Conservation (phyloP, 2,113 vertebrate genomes). For the Ailuropoda melanoleuca region DNA sequence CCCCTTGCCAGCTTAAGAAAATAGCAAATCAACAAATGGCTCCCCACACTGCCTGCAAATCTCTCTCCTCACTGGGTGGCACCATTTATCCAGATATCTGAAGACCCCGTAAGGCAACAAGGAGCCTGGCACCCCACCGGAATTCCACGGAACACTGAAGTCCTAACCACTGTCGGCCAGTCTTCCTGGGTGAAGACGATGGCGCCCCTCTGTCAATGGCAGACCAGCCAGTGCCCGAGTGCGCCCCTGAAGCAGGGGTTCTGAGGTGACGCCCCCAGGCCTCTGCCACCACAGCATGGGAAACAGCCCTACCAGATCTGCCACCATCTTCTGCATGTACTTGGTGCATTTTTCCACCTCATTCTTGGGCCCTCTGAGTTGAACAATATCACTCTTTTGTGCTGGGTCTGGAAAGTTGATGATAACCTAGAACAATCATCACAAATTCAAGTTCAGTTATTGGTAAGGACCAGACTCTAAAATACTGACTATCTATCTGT, state of each 20-base stretch:
- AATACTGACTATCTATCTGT: accelerated
- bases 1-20: neutral
- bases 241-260: accelerated
- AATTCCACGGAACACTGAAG: no score
- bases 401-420: slow-evolving; percentile 99
- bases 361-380: slow-evolving; percentile 95
- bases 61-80: neutral
- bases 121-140: accelerated
- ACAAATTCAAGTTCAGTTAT: neutral
- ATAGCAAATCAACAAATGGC: neutral
- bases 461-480: no score
- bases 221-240: no score
- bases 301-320: slow-evolving; percentile 91
- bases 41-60: accelerated
- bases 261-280: neutral
- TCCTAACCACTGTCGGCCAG: no score
- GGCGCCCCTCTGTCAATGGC: accelerated
- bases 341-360: slow-evolving; percentile 99
- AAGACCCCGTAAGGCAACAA: neutral
- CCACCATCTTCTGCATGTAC: slow-evolving; percentile 98
- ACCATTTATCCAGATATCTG: no score
- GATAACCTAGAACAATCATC: slow-evolving; percentile 89
- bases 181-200: no score
- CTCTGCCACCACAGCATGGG: neutral
- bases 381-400: slow-evolving; percentile 97